phyloP scores from a whole-genome alignment of 2,888 invertebrate species.

The Acleris sparsana region DNA sequence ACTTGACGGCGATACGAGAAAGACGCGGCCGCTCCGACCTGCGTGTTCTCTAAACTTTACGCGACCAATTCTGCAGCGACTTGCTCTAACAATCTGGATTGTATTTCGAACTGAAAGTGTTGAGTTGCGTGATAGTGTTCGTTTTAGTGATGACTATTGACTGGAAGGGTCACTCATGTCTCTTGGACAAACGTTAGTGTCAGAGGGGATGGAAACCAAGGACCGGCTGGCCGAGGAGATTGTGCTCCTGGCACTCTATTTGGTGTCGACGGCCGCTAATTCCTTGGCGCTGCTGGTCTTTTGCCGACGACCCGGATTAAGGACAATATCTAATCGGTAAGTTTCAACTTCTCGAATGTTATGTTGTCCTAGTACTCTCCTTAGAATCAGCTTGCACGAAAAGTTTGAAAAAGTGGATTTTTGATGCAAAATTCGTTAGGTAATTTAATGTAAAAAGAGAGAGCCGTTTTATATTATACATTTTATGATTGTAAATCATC shows the following conservation, averaged over 20 bases:
- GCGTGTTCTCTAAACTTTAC: constrained; percentile 81
- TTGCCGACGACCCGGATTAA: constrained; percentile 87
- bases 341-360: constrained; percentile 45
- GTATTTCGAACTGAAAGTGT: constrained; percentile 66
- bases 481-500: constrained; percentile 31
- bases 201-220: constrained; percentile 77
- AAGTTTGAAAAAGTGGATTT: neutral
- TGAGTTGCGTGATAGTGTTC: constrained; percentile 68
- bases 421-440: neutral
- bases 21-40: constrained; percentile 73
- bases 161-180: constrained; percentile 71
- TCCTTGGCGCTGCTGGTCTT: constrained; percentile 89
- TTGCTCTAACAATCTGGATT: constrained; percentile 41
- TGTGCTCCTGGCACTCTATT: constrained; percentile 80
- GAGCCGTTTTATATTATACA: constrained; percentile 4
- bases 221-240: constrained; percentile 78
- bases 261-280: constrained; percentile 88
- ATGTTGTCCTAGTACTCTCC: constrained; percentile 16
- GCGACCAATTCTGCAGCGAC: constrained; percentile 74
- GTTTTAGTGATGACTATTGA: constrained; percentile 76
- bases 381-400: constrained; percentile 14
- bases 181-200: constrained; percentile 78
- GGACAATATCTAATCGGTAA: constrained; percentile 92
- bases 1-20: constrained; percentile 73
- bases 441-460: constrained; percentile 13